Conservation (phyloP, 1,140 invertebrate species). For the Lordiphosa stackelbergi region DNA sequence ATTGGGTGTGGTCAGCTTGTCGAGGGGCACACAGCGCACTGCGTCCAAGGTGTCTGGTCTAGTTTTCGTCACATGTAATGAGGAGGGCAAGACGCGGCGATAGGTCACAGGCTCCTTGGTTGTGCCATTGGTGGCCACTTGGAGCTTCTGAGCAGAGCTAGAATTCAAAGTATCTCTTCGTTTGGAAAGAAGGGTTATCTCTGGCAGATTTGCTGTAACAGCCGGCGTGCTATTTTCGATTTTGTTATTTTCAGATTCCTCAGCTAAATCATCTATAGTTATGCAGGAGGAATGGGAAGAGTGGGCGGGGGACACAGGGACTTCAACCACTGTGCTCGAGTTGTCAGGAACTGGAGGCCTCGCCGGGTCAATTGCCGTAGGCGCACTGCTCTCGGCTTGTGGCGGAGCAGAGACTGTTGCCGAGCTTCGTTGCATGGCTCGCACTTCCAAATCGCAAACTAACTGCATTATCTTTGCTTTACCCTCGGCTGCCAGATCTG, state of each 20-base stretch:
- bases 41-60: slow-evolving; percentile 16
- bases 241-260: background rate
- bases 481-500: slow-evolving; percentile 61
- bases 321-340: no score
- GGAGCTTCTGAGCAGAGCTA: background rate
- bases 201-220: background rate
- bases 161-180: background rate
- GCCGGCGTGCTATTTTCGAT: background rate
- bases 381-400: background rate
- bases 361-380: background rate
- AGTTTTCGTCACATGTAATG: slow-evolving; percentile 14
- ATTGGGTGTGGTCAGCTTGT: slow-evolving; percentile 33
- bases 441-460: slow-evolving; percentile 57
- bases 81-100: slow-evolving; percentile 18
- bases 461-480: slow-evolving; percentile 69
- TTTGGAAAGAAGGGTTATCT: background rate
- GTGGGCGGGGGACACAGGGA: no score
- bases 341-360: no score
- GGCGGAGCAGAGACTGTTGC: background rate
- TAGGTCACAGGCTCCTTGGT: slow-evolving; percentile 13
- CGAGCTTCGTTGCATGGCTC: slow-evolving; percentile 36
- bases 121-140: slow-evolving; percentile 2
- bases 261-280: background rate
- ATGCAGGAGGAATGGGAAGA: no score
- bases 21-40: slow-evolving; percentile 49